Evolutionary conservation across 2,888 invertebrate genomes (phyloP), one percentile per base, ranked within the genome.

Genomic region (Taphrorychus bicolor): DNA sequence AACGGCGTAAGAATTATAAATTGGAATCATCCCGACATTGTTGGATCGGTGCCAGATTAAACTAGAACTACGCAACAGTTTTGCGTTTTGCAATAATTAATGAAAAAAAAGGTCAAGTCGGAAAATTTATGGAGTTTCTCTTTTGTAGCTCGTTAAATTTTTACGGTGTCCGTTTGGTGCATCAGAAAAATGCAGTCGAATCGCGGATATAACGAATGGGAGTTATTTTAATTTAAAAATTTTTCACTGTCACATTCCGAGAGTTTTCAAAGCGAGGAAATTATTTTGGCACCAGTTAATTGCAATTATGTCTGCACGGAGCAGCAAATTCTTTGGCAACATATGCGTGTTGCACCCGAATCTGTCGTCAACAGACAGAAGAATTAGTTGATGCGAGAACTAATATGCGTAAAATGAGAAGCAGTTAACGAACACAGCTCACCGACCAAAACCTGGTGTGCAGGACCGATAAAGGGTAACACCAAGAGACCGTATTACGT

Each of bases 251-350:
- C 61, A 61, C 66, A 66, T 66, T 42, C 66, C 66, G 45, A 57
- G 32, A 45, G 49, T 18, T 52, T 9, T 56, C 59, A 51, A 45
- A 49, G 61, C 66, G 61, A 61, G 66, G 61, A 66, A 66, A 66
- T 66, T 66, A 66, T 61, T 49, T 66, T 66, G 61, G 58, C 66
- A 61, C 52, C 40, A 51, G 40, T 32, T 66, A 66, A 66, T 66
- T 66, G 24, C 57, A 45, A 58, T 61, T 56, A 40, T 48, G 56
- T 48, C 48, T 48, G 63, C 63, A 24, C 3, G 56, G 45, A 7
- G 22, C 5, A 21, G 23, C 45, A 52, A 48, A 64, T 64, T 64
- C 59, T 64, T 59, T 64, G 64, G 64, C 64, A 64, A 42, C 58
- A 22, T 51, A 5, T 51, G 7, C 21, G 51, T 51, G 11, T 5